Conservation (phyloP, 2,888 invertebrate genomes). For the Philopedon plagiatum region DNA sequence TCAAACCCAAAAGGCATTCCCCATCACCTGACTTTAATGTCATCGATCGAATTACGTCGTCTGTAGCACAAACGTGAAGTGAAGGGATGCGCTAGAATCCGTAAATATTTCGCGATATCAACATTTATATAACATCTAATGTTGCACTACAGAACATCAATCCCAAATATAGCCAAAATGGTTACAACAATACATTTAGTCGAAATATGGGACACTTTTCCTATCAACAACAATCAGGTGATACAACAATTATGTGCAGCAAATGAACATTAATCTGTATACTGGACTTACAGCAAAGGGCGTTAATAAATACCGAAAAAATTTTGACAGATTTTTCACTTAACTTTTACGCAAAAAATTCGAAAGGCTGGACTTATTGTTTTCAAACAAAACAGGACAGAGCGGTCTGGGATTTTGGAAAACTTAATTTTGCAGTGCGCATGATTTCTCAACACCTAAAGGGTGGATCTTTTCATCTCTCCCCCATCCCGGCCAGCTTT, state of each 20-base stretch:
- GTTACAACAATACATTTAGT: slow-evolving; percentile 57
- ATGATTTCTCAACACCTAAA: slow-evolving; percentile 32
- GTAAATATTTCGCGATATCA: slow-evolving; percentile 50
- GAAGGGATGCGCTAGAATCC: slow-evolving; percentile 43
- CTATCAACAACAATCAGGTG: slow-evolving; percentile 57
- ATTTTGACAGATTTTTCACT: slow-evolving; percentile 60
- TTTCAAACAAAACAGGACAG: slow-evolving; percentile 43
- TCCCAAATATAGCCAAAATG: slow-evolving; percentile 53
- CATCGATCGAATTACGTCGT: slow-evolving; percentile 40
- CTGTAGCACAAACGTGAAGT: slow-evolving; percentile 27
- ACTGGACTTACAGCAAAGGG: slow-evolving; percentile 64
- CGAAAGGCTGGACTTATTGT: slow-evolving; percentile 39
- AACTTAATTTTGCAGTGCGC: slow-evolving; percentile 42
- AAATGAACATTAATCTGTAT: slow-evolving; percentile 60
- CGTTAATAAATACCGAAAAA: slow-evolving; percentile 64
- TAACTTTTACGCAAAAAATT: slow-evolving; percentile 41
- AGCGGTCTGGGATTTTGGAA: slow-evolving; percentile 38
- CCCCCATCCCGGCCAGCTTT: slow-evolving; percentile 52
- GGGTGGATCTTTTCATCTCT: slow-evolving; percentile 42
- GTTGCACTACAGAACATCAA: slow-evolving; percentile 58
- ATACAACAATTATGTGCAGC: slow-evolving; percentile 65
- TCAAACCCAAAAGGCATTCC: slow-evolving; percentile 44
- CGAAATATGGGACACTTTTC: slow-evolving; percentile 55
- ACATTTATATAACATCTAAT: slow-evolving; percentile 58
- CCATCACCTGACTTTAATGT: slow-evolving; percentile 43